These are phyloP conservation scores for Callithrix jacchus DNA, from an alignment of 2,113 vertebrate genomes.

Conservation along the genomic window DNA sequence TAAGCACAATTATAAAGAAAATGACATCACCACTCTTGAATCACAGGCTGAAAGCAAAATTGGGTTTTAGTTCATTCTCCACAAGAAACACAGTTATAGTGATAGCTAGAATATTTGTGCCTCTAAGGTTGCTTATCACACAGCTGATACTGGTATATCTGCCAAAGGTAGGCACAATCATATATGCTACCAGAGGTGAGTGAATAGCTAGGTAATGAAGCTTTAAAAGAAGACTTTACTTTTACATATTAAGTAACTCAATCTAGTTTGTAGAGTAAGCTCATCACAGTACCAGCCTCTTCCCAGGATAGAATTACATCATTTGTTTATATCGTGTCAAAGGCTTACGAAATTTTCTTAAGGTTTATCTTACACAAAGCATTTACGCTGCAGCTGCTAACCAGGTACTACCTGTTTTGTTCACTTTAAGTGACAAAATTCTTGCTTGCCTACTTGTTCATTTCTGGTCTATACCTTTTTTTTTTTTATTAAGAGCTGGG, in stretches of 20 bases:
- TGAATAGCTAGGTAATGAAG: not conserved
- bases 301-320: slow-evolving; percentile 62
- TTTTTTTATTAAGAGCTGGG: too few species aligned
- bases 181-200: not conserved
- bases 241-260: slow-evolving; percentile 27
- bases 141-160: not conserved
- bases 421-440: slow-evolving; percentile 41
- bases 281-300: slow-evolving; percentile 12
- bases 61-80: slow-evolving; percentile 59
- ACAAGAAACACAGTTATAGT: slow-evolving; percentile 35
- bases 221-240: slow-evolving; percentile 11
- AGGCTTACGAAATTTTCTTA: slow-evolving; percentile 56
- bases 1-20: slow-evolving; percentile 56
- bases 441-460: slow-evolving; percentile 10
- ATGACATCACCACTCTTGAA: slow-evolving; percentile 72
- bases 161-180: not conserved
- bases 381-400: not conserved
- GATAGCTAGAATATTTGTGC: slow-evolving; percentile 5
- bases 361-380: slow-evolving; percentile 15
- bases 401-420: slow-evolving; percentile 12
- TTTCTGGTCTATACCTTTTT: not conserved
- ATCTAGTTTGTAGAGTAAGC: slow-evolving; percentile 44
- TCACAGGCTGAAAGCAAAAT: slow-evolving; percentile 61
- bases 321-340: slow-evolving; percentile 64
- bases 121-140: not conserved